A percentile compares a stretch with the other conserved stretches of the same genome.
Evolutionary conservation across 2,888 invertebrate genomes (phyloP).

Genomic region (Venusia cambrica): DNA sequence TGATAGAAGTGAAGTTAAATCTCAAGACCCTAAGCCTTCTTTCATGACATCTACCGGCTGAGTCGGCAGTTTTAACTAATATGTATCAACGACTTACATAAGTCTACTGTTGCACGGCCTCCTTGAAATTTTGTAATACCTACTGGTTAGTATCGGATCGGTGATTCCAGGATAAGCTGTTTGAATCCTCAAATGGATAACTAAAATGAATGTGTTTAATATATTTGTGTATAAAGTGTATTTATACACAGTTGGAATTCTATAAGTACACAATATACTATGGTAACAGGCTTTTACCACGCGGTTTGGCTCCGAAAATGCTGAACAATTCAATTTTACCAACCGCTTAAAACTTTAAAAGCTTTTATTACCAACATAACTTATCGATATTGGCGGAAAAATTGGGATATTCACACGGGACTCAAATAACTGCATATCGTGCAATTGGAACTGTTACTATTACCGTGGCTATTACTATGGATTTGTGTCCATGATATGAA

Average conservation of each 20-base stretch:
- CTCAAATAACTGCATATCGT: slow-evolving; percentile 5
- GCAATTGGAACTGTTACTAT: neutral
- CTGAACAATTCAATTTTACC: slow-evolving; percentile 29
- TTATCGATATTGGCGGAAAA: slow-evolving; percentile 20
- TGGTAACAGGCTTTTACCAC: slow-evolving; percentile 11
- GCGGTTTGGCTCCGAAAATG: slow-evolving; percentile 20
- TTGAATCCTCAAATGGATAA: no score
- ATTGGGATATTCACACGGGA: slow-evolving; percentile 11
- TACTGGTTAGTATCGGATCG: no score
- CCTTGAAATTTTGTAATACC: no score
- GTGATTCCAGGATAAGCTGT: no score
- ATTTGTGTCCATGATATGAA: neutral
- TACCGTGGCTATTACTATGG: no score
- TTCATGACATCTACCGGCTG: no score
- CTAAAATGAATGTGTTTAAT: no score
- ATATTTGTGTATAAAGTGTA: neutral
- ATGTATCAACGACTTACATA: no score
- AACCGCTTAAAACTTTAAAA: slow-evolving; percentile 27
- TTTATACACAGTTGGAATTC: slow-evolving; percentile 2
- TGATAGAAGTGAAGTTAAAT: no score
- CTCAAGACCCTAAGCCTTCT: no score
- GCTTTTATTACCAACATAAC: slow-evolving; percentile 24
- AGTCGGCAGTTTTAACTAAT: no score
- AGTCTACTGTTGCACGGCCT: no score
- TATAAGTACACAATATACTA: neutral